Conservation (phyloP, 1,140 invertebrate species). For the Phocides pigmalion region DNA sequence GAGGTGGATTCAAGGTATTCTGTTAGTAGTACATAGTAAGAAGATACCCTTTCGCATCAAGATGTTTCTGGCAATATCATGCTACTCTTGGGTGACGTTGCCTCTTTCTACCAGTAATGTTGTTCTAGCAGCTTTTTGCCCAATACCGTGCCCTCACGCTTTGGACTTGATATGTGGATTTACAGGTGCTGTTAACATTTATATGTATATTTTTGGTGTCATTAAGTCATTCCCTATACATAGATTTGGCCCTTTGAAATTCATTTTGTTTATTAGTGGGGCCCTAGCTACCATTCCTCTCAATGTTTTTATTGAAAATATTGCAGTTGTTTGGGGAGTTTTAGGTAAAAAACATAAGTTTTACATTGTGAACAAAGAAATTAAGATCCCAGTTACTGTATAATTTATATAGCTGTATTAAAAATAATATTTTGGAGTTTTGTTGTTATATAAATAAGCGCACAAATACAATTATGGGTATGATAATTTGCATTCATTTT, state of each 20-base stretch:
- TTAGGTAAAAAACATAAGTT: conserved; percentile 97
- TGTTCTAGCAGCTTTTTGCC: conserved; percentile 92
- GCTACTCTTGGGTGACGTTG: conserved; percentile 98
- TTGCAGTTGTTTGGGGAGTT: conserved; percentile 96
- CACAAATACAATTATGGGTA: conserved; percentile 68
- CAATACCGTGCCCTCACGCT: conserved; percentile 92
- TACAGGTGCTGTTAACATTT: conserved; percentile 95
- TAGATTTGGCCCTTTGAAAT: conserved; percentile 91
- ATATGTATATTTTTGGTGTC: conserved; percentile 98
- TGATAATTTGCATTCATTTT: conserved; percentile 6
- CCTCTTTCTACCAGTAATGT: conserved; percentile 96
- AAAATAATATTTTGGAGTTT: conserved; percentile 44
- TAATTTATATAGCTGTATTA: conserved; percentile 46
- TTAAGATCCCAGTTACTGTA: conserved; percentile 86
- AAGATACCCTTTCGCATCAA: conserved; percentile 93
- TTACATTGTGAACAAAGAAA: conserved; percentile 97
- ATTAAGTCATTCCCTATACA: conserved; percentile 96
- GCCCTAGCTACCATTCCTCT: conserved; percentile 95
- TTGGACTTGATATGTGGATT: conserved; percentile 95
- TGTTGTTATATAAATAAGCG: conserved; percentile 51
- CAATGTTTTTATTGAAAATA: conserved; percentile 96
- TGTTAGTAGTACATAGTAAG: conserved; percentile 96
- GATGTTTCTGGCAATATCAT: conserved; percentile 93
- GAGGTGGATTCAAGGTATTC: conserved; percentile 98
- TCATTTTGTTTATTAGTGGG: conserved; percentile 91